These are phyloP conservation scores for Aleadryas rufinucha DNA, from an alignment of 2,113 vertebrate genomes.

Conservation along the genomic window DNA sequence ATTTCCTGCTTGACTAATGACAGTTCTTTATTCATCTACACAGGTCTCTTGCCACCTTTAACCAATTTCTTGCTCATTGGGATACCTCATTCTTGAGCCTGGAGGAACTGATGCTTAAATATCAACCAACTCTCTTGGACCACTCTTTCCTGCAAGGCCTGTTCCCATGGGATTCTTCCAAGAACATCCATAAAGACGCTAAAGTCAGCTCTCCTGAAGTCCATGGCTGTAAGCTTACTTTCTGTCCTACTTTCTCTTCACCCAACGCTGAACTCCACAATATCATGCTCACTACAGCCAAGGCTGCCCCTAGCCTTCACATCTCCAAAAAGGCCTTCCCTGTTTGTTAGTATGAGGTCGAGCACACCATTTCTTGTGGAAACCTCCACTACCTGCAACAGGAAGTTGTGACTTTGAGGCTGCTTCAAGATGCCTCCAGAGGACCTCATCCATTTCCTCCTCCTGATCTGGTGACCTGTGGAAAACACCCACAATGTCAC, in stretches of 20 bases:
- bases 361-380: not conserved
- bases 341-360: not conserved
- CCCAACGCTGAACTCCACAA: not conserved
- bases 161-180: not conserved
- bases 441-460: not conserved
- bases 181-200: fast-evolving
- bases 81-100: not conserved
- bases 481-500: not conserved
- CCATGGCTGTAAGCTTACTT: not conserved
- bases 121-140: not conserved
- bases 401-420: not conserved
- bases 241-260: not conserved
- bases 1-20: not conserved
- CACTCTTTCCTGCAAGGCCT: not conserved
- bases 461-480: not conserved
- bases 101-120: not conserved
- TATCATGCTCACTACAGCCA: not conserved
- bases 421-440: not conserved
- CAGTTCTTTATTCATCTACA: not conserved
- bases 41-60: not conserved
- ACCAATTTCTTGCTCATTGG: not conserved
- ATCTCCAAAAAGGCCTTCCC: not conserved
- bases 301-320: not conserved
- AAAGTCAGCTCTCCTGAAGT: not conserved
- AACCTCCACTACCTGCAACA: not conserved